A percentile compares a stretch with the other conserved stretches of the same genome.
Conservation (phyloP, 2,797 vertebrate species). For the Acrossocheilus fasciatus region DNA sequence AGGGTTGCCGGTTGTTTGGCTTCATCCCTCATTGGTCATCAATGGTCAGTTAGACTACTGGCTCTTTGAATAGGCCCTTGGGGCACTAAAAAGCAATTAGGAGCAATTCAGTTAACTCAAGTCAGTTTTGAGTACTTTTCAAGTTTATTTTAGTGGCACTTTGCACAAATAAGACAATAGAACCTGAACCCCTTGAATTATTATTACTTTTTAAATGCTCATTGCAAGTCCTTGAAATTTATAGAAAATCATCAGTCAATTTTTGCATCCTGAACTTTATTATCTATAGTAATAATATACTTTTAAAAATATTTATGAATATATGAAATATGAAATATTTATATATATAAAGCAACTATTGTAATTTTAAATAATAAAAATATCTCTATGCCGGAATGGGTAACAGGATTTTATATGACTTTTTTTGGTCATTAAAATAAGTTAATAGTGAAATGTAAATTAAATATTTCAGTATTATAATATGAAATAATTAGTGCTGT, state of each 20-base stretch:
- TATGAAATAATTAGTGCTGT: too few relatives aligned
- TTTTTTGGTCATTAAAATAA: background rate
- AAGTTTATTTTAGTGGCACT: slow-evolving; percentile 12
- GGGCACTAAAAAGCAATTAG: slow-evolving; percentile 7
- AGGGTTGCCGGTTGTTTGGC: slow-evolving; percentile 38
- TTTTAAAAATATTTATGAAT: background rate
- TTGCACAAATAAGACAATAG: background rate
- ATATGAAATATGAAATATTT: too few relatives aligned
- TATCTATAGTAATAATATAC: background rate
- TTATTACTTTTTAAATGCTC: background rate
- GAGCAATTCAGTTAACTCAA: background rate
- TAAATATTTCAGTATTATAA: background rate
- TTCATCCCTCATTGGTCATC: slow-evolving; percentile 53
- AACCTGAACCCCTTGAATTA: background rate
- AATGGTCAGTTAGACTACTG: slow-evolving; percentile 26
- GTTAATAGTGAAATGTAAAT: background rate
- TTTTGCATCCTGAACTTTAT: background rate
- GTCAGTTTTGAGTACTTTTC: background rate
- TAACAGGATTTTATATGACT: background rate
- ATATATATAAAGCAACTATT: too few relatives aligned
- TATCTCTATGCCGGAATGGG: background rate
- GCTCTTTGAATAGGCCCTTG: slow-evolving; percentile 18
- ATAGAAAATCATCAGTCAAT: background rate
- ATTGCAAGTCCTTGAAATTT: too few relatives aligned
- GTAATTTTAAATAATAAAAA: background rate